Percentiles rank a stretch among this genome's conserved stretches.
Evolutionary conservation across 2,797 vertebrate genomes (phyloP).

Genomic region (Anguilla pacifica): DNA sequence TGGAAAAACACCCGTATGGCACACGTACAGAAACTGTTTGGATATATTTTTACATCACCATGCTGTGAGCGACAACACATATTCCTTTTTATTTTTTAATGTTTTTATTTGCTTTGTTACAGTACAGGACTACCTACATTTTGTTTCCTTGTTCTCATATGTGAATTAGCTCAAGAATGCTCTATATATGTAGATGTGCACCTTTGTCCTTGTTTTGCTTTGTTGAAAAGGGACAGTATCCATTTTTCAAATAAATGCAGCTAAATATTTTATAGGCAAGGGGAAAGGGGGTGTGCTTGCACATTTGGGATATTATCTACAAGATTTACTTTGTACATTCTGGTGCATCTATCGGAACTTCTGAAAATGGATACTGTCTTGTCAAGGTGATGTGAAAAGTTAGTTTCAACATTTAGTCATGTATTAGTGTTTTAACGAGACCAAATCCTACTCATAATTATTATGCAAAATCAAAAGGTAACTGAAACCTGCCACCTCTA

Average conservation of each 20-base stretch:
- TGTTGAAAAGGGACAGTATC: conserved; percentile 56
- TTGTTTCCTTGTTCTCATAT: conserved; percentile 74
- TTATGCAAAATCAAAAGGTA: conserved; percentile 27
- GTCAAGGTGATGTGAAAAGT: conserved; percentile 48
- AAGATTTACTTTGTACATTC: conserved; percentile 37
- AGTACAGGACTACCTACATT: conserved; percentile 67
- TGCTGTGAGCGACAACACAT: conserved; percentile 67
- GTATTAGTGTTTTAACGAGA: background rate
- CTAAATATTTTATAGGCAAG: conserved; percentile 42
- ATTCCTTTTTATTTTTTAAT: conserved; percentile 60
- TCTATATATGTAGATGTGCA: conserved; percentile 91
- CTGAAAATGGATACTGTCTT: conserved; percentile 51
- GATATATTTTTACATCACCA: conserved; percentile 67
- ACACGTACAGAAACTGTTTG: conserved; percentile 76
- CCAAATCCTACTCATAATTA: conserved; percentile 25
- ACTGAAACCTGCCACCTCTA: background rate
- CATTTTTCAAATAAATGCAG: conserved; percentile 45
- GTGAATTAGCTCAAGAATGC: conserved; percentile 89
- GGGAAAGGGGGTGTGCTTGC: conserved; percentile 9
- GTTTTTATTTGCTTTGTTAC: conserved; percentile 75
- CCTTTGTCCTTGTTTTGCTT: conserved; percentile 69
- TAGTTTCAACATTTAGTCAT: conserved; percentile 10
- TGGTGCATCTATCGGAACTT: conserved; percentile 25
- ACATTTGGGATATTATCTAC: conserved; percentile 36
- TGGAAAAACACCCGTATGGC: conserved; percentile 73